Conservation (phyloP, 1,140 invertebrate genomes). For the Solenopsis invicta region DNA sequence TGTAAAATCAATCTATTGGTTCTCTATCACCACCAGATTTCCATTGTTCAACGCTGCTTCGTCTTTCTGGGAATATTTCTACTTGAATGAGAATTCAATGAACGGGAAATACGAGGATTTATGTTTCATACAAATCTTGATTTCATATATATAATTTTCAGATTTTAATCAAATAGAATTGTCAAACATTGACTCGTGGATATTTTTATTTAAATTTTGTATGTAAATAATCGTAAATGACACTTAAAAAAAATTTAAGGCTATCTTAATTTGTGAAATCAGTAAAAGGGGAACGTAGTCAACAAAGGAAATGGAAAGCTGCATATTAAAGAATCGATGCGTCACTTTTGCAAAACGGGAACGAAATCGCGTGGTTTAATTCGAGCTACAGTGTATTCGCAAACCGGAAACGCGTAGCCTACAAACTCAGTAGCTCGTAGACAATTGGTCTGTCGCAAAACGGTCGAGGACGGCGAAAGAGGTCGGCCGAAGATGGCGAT, state of each 20-base stretch:
- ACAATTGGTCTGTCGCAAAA: slow-evolving; percentile 76
- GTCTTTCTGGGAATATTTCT: slow-evolving; percentile 24
- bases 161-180: background rate
- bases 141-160: background rate
- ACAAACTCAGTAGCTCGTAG: slow-evolving; percentile 75
- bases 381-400: slow-evolving; percentile 26
- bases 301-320: slow-evolving; percentile 14
- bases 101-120: background rate
- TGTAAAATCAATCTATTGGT: slow-evolving; percentile 45
- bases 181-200: background rate
- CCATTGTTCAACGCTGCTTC: background rate
- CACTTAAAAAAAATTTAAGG: background rate
- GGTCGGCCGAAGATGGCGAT: slow-evolving; percentile 48
- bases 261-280: background rate
- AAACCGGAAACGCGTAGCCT: slow-evolving; percentile 74
- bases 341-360: slow-evolving; percentile 44
- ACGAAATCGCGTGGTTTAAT: slow-evolving; percentile 49
- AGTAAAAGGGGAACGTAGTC: background rate
- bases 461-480: slow-evolving; percentile 55
- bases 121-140: background rate
- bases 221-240: background rate
- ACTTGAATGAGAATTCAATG: background rate
- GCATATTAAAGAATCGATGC: background rate
- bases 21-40: slow-evolving; percentile 21
- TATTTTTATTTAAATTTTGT: background rate